phyloP scores from a whole-genome alignment of 2,113 vertebrate genomes.

The Phasianus colchicus region DNA sequence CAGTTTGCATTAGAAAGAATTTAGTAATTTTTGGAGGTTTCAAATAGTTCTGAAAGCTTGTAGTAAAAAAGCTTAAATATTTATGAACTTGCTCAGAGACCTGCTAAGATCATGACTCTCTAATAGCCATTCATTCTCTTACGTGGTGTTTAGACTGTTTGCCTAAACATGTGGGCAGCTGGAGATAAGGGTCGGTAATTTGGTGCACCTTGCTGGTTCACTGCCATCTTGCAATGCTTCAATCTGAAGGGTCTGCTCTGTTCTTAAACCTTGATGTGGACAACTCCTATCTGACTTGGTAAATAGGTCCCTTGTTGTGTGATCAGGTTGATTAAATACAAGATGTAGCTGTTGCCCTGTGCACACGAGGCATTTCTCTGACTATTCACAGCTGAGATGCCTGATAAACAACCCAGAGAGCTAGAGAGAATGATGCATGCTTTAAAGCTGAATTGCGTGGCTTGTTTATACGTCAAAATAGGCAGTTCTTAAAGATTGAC shows the following conservation, averaged over 20 bases:
- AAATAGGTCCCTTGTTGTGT: not conserved
- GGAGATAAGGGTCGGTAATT: not conserved
- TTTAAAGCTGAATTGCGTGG: not conserved
- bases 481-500: not conserved
- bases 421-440: not conserved
- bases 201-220: not conserved
- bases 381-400: not conserved
- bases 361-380: not conserved
- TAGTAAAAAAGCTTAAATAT: not conserved
- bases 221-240: not conserved
- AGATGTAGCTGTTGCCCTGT: not conserved
- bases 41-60: not conserved
- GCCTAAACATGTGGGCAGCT: not conserved
- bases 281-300: fast-evolving
- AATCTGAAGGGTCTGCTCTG: not conserved
- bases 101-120: not conserved
- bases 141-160: not conserved
- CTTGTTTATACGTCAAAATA: not conserved
- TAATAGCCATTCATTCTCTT: not conserved
- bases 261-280: not conserved
- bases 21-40: not conserved
- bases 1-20: not conserved
- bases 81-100: not conserved
- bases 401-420: not conserved
- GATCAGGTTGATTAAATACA: not conserved